phyloP scores from a whole-genome alignment of 2,797 vertebrate genomes.

The Phrynocephalus vlangalii region DNA sequence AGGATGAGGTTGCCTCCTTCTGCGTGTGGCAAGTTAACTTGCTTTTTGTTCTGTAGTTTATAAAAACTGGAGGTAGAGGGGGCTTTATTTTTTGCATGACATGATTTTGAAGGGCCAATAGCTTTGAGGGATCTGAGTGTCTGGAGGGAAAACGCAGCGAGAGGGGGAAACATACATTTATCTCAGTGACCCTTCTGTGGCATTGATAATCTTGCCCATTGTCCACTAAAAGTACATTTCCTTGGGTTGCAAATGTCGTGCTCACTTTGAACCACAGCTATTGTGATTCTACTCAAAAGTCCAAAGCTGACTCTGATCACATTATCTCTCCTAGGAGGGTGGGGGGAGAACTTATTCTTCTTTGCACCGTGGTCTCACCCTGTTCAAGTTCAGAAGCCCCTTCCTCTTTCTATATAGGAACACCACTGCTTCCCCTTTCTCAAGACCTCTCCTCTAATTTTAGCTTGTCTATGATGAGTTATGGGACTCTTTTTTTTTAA shows the following conservation, averaged over 20 bases:
- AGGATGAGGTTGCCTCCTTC: too few species aligned
- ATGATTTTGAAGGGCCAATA: too few species aligned
- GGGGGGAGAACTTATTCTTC: conserved; percentile 44
- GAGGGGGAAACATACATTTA: too few species aligned
- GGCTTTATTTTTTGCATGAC: too few species aligned
- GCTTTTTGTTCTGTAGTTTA: not conserved
- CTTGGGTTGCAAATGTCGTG: too few species aligned
- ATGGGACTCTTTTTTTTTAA: conserved; percentile 65
- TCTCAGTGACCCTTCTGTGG: too few species aligned
- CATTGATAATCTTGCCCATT: not conserved
- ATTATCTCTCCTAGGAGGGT: conserved; percentile 44
- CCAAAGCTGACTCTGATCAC: not conserved
- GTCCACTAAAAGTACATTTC: not conserved
- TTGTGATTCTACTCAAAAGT: not conserved
- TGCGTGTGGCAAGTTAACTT: not conserved
- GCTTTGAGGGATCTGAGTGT: too few species aligned
- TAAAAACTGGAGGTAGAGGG: too few species aligned
- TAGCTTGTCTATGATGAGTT: conserved; percentile 71
- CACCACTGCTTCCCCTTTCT: conserved; percentile 70
- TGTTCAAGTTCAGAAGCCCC: conserved; percentile 45
- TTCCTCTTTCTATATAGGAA: conserved; percentile 41
- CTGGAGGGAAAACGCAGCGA: too few species aligned
- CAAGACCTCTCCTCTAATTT: conserved; percentile 66
- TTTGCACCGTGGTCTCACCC: conserved; percentile 50
- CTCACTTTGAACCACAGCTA: not conserved